phyloP scores from a whole-genome alignment of 2,113 vertebrate species.

The Stigmatopora argus region DNA sequence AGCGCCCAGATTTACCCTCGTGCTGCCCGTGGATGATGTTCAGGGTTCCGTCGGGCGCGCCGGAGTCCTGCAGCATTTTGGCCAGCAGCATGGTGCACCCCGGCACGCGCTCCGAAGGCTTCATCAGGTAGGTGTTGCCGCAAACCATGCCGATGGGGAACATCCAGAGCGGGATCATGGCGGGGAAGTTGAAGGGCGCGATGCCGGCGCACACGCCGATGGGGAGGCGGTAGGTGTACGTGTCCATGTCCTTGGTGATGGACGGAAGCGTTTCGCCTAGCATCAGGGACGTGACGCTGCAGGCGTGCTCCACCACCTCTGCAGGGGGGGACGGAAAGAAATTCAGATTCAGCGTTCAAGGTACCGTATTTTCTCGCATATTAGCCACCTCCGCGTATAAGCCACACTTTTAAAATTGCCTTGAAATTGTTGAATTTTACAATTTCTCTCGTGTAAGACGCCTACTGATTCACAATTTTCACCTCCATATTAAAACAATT shows the following conservation, averaged over 20 bases:
- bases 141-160: slow-evolving; percentile 95
- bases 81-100: slow-evolving; percentile 92
- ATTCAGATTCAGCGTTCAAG: background rate
- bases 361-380: no score
- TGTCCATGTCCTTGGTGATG: slow-evolving; percentile 98
- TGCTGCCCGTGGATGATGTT: slow-evolving; percentile 96
- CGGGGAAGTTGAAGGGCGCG: slow-evolving; percentile 94
- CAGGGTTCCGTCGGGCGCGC: slow-evolving; percentile 86
- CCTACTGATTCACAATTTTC: no score
- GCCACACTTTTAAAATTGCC: no score
- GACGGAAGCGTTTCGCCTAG: slow-evolving; percentile 94
- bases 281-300: slow-evolving; percentile 94
- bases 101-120: slow-evolving; percentile 93
- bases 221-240: slow-evolving; percentile 86
- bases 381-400: no score
- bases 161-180: slow-evolving; percentile 99
- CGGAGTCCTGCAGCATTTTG: slow-evolving; percentile 87
- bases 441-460: no score
- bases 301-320: slow-evolving; percentile 98
- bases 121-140: slow-evolving; percentile 95
- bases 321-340: slow-evolving; percentile 21
- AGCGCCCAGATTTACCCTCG: slow-evolving; percentile 71
- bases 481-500: background rate
- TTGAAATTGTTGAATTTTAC: no score
- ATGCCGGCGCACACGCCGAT: slow-evolving; percentile 92